These are phyloP conservation scores for Podabrus alpinus DNA, from an alignment of 2,888 invertebrate species.

Conservation along the genomic window DNA sequence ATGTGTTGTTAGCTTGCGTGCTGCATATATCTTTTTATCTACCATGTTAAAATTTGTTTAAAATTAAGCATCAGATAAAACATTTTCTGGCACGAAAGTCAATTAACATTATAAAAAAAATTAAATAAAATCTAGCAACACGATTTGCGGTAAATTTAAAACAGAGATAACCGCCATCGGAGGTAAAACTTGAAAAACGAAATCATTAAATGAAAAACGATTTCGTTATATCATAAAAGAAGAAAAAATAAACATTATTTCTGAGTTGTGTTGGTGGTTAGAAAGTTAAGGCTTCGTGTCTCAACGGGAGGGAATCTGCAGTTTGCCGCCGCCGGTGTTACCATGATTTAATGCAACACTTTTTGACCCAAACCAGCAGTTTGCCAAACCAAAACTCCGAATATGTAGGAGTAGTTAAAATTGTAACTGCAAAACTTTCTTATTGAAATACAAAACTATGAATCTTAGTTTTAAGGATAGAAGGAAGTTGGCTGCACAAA, in stretches of 20 bases:
- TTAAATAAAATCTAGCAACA: background rate
- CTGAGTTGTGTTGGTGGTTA: conserved; percentile 10
- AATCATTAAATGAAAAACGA: background rate
- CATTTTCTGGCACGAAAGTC: background rate
- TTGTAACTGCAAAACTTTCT: conserved; percentile 21
- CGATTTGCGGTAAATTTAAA: background rate
- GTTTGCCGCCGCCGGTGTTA: conserved; percentile 22
- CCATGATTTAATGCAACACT: conserved; percentile 26
- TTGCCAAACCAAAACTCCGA: conserved; percentile 12
- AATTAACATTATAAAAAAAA: background rate
- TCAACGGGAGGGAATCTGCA: conserved; percentile 10
- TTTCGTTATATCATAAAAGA: background rate
- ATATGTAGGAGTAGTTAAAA: conserved; percentile 9
- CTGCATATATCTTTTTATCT: background rate
- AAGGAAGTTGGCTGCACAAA: conserved; percentile 18
- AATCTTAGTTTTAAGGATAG: conserved; percentile 1
- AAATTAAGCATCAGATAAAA: background rate
- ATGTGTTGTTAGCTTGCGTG: conserved; percentile 1
- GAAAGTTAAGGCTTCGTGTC: conserved; percentile 3
- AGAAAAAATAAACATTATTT: conserved; percentile 10
- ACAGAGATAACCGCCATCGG: background rate
- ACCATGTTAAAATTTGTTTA: background rate
- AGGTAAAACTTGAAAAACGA: background rate
- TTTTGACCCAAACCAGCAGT: conserved; percentile 14
- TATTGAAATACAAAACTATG: conserved; percentile 24